Conservation (phyloP, 2,888 invertebrate species). For the Trissolcus brochymenae region DNA sequence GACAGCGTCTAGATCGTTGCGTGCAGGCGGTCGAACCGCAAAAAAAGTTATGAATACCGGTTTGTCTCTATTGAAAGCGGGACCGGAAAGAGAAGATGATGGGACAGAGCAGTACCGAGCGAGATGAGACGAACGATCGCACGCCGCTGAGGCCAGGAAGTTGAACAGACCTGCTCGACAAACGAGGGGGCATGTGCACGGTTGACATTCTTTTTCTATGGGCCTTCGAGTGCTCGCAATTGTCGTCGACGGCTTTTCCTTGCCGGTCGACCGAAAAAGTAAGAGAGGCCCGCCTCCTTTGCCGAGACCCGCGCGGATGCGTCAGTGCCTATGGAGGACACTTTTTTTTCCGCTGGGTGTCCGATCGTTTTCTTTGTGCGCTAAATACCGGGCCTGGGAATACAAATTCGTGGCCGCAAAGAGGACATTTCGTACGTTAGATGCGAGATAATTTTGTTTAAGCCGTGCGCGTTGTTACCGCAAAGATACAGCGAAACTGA, state of each 20-base stretch:
- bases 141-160: slow-evolving; percentile 62
- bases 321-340: slow-evolving; percentile 23
- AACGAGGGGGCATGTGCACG: slow-evolving; percentile 62
- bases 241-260: slow-evolving; percentile 54
- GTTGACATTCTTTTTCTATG: slow-evolving; percentile 67
- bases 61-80: slow-evolving; percentile 48
- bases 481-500: slow-evolving; percentile 17
- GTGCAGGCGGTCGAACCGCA: slow-evolving; percentile 63
- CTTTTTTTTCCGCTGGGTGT: slow-evolving; percentile 41
- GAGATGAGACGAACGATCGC: slow-evolving; percentile 32
- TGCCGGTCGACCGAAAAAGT: slow-evolving; percentile 38
- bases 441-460: slow-evolving; percentile 29
- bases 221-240: slow-evolving; percentile 58
- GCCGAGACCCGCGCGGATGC: slow-evolving; percentile 21
- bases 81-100: slow-evolving; percentile 33
- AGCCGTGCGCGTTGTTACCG: slow-evolving; percentile 1
- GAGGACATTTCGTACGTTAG: slow-evolving; percentile 9
- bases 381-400: slow-evolving; percentile 43
- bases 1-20: slow-evolving; percentile 66
- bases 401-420: slow-evolving; percentile 18
- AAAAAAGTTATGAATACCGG: slow-evolving; percentile 59
- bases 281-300: slow-evolving; percentile 36
- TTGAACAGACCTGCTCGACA: slow-evolving; percentile 65
- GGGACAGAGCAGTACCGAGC: slow-evolving; percentile 31
- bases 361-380: slow-evolving; percentile 43